Evolutionary conservation across 2,113 vertebrate species (phyloP), one percentile per base, ranked within the genome.

Genomic region (Proteles cristata): DNA sequence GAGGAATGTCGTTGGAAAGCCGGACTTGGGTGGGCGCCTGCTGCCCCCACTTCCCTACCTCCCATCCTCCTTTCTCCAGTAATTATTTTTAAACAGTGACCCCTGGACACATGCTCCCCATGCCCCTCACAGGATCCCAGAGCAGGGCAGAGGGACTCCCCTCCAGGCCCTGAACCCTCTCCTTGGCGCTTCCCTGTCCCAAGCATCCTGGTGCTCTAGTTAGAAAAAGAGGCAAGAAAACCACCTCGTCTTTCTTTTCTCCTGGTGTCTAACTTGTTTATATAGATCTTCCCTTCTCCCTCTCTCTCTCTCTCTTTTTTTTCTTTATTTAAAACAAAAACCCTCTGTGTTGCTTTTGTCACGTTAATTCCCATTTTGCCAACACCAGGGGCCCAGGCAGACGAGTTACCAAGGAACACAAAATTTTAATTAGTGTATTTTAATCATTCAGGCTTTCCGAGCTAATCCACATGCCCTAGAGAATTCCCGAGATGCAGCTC

Each of bases 391-490:
- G 99, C 99, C 99, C 99, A 99, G 99, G 99, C 99, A 99, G 99
- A 99, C 99, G 99, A 99, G 99, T 99, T 99, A 99, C 99, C 99
- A 99, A 99, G 99, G 99, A 99, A 99, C 99, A 99, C 99, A 99
- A 99, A 99, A 99, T 99, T 99, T 99, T 99, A 99, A 99, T 99
- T 99, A 99, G 99, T 99, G 99, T 99, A 99, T 99, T 99, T 99
- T 99, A 99, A 99, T 99, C 99, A 99, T 99, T 99, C 99, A 99
- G 99, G 99, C 99, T 99, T 99, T 99, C 99, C 99, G 99, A 99
- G 99, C 99, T 99, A 99, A 99, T 99, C 99, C 99, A 99, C 99
- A 99, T 99, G 99, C 99, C 99, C 99, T 99, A 99, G 99, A 99
- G 99, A 99, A 99, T 99, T 99, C 99, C 99, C 99, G 99, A 99